Evolutionary conservation across 2,113 vertebrate genomes (phyloP).

Genomic region (Sminthopsis crassicaudata): DNA sequence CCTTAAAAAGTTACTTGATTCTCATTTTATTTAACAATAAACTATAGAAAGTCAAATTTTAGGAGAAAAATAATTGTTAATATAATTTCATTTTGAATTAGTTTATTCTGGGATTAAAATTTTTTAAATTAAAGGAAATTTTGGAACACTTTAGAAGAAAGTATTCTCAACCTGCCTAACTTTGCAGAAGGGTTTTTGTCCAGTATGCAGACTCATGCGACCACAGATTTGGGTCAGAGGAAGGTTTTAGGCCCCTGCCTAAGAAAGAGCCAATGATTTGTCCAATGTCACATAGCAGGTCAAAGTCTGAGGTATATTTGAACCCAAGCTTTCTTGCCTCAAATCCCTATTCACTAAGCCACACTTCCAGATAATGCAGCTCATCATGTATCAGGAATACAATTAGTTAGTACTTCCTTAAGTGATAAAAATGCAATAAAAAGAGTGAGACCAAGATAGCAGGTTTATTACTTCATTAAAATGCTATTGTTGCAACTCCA

Average conservation of each 20-base stretch:
- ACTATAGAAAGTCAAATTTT: too few relatives aligned
- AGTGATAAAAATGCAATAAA: not conserved
- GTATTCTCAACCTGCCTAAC: constrained; percentile 71
- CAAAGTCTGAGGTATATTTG: not conserved
- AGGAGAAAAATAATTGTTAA: constrained; percentile 70
- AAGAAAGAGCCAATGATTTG: not conserved
- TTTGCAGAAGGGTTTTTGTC: not conserved
- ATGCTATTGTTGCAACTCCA: constrained; percentile 11
- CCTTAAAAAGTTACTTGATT: constrained; percentile 51
- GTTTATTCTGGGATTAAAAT: constrained; percentile 33
- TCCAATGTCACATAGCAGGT: not conserved
- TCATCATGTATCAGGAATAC: not conserved
- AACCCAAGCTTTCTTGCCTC: not conserved
- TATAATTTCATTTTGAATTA: constrained; percentile 51
- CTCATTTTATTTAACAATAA: constrained; percentile 53
- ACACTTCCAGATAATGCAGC: not conserved
- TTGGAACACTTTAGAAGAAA: constrained; percentile 53
- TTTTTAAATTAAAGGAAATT: constrained; percentile 52
- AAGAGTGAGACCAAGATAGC: not conserved
- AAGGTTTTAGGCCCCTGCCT: not conserved
- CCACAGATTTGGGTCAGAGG: not conserved
- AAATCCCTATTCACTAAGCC: not conserved
- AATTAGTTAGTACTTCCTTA: not conserved
- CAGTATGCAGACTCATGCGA: constrained; percentile 57
- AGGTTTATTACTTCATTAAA: not conserved